phyloP scores from a whole-genome alignment of 1,140 invertebrate species.

The Sycophila sp. region DNA sequence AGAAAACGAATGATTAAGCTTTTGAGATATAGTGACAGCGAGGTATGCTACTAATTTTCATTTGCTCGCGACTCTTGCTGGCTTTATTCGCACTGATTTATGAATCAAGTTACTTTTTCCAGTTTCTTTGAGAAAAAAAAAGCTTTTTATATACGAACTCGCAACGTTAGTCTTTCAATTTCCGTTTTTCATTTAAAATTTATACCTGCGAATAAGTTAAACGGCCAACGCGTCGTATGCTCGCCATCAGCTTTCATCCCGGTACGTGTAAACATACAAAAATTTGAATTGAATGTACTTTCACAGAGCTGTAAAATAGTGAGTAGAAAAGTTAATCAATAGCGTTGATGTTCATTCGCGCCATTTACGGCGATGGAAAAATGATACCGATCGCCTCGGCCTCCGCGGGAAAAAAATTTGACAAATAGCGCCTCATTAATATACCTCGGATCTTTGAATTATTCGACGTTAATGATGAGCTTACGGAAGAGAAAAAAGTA shows the following conservation, averaged over 20 bases:
- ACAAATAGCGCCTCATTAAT: conserved; percentile 2
- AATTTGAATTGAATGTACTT: neutral
- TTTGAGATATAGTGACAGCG: too few species aligned
- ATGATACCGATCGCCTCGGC: neutral
- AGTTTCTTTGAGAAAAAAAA: too few species aligned
- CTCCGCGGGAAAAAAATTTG: neutral
- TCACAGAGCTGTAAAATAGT: neutral
- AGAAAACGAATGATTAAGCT: neutral
- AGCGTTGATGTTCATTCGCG: neutral
- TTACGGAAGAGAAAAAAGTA: neutral
- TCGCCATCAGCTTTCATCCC: neutral
- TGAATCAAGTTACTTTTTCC: too few species aligned
- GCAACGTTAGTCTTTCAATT: too few species aligned
- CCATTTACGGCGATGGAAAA: neutral
- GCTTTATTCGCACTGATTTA: too few species aligned
- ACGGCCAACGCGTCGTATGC: neutral
- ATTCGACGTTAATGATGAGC: neutral
- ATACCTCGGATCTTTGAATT: neutral
- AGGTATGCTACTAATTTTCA: too few species aligned
- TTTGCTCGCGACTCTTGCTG: too few species aligned
- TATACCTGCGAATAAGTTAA: too few species aligned
- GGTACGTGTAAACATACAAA: neutral
- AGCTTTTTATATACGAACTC: too few species aligned
- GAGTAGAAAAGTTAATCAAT: neutral
- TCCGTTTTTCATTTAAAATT: too few species aligned